Evolutionary conservation across 1,140 invertebrate genomes (phyloP).

Genomic region (Diabrotica undecimpunctata): DNA sequence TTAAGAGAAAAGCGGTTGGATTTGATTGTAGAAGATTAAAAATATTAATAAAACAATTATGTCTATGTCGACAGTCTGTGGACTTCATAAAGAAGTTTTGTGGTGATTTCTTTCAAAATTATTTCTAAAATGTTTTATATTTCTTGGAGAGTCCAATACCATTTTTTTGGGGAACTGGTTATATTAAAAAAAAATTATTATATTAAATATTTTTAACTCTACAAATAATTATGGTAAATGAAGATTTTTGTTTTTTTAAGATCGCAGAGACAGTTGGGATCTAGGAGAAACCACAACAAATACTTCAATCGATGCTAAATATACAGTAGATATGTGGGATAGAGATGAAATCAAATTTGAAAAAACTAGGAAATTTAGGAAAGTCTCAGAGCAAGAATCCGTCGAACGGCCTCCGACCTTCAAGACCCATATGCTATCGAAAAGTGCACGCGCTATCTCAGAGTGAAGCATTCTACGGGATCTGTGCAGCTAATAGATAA

Average conservation of each 20-base stretch:
- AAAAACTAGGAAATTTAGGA: conserved; percentile 41
- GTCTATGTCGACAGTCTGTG: too few species aligned
- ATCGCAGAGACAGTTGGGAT: conserved; percentile 45
- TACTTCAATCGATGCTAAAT: conserved; percentile 49
- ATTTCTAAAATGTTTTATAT: too few species aligned
- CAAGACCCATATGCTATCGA: conserved; percentile 59
- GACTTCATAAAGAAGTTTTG: too few species aligned
- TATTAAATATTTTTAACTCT: too few species aligned
- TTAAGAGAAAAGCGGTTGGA: too few species aligned
- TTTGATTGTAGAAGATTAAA: too few species aligned
- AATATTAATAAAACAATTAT: too few species aligned
- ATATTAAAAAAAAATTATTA: too few species aligned
- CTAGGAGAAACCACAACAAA: conserved; percentile 50
- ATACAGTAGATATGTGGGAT: conserved; percentile 48
- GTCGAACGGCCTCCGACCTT: conserved; percentile 58
- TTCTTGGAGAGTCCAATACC: too few species aligned
- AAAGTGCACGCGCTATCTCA: conserved; percentile 58
- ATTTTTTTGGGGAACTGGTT: too few species aligned
- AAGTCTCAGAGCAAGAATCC: conserved; percentile 39
- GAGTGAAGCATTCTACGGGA: conserved; percentile 67
- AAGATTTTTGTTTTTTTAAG: conserved; percentile 35
- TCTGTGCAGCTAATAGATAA: conserved; percentile 70
- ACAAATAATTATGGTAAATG: too few species aligned
- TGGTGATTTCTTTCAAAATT: too few species aligned
- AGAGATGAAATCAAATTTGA: conserved; percentile 46